These are phyloP conservation scores for Palythoa grandis DNA, from an alignment of 92 coral and sea anemone genomes.

Conservation along the genomic window DNA sequence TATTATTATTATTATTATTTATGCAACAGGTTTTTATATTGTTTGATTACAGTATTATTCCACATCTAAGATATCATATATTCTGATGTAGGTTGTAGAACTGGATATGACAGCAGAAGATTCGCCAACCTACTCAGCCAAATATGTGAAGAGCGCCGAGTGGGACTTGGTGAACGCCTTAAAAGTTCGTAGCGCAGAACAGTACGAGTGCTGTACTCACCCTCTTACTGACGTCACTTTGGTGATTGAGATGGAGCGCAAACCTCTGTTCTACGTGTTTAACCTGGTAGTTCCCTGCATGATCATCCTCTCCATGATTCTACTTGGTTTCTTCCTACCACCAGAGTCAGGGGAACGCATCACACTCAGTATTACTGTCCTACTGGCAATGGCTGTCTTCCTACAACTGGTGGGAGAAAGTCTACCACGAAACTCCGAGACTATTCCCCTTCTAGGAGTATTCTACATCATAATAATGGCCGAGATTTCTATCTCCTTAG, in stretches of 20 bases:
- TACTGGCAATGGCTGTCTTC: constrained; percentile 97
- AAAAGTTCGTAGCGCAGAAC: constrained; percentile 61
- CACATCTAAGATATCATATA: no score
- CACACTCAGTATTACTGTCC: constrained; percentile 91
- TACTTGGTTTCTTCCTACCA: constrained; percentile 94
- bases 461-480: constrained; percentile 97
- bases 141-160: constrained; percentile 91
- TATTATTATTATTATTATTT: no score
- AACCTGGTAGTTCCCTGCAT: constrained; percentile 92
- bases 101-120: constrained; percentile 85
- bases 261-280: constrained; percentile 92
- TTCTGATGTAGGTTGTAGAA: constrained; percentile 64
- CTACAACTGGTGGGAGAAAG: constrained; percentile 92
- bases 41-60: no score
- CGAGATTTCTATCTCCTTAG: constrained; percentile 87
- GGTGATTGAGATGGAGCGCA: constrained; percentile 71
- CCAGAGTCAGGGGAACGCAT: constrained; percentile 97
- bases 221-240: constrained; percentile 83
- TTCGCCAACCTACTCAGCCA: constrained; percentile 65
- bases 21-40: no score
- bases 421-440: constrained; percentile 96
- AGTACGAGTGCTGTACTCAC: constrained; percentile 79
- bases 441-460: constrained; percentile 89
- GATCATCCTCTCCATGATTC: constrained; percentile 90
- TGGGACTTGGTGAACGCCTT: constrained; percentile 74